Evolutionary conservation across 2,888 invertebrate species (phyloP), one percentile per base, ranked within the genome.

Genomic region (Latheticus oryzae): DNA sequence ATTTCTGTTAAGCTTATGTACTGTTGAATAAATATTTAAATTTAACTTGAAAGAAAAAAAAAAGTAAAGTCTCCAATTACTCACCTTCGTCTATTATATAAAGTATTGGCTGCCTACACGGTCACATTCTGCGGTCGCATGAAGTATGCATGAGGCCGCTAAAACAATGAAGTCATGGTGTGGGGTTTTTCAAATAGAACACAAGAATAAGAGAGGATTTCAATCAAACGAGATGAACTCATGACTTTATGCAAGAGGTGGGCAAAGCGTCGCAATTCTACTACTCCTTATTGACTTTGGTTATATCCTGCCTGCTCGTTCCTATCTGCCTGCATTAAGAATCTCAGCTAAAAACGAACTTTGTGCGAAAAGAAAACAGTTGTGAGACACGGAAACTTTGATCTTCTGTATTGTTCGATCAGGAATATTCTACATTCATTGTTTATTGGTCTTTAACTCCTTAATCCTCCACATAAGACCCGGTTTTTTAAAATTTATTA

Each of bases 171-270:
- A 76, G 71, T 72, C 71, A 66, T 72, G 75, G 77, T 70, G 74
- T 73, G 77, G 73, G 78, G 77, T 76, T 78, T 78, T 76, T 75
- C 74, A 75, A 78, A 76, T 73, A 72, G 75, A 74, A 74, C 72
- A 75, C 74, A 75, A 75, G 76, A 78, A 78, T 78, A 78, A 78
- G 78, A 78, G 78, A 76, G 79, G 78, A 78, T 79, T 79, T 78
- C 79, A 79, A 79, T 79, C 78, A 78, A 78, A 78, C 77, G 78
- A 78, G 78, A 78, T 77, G 78, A 78, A 78, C 78, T 79, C 78
- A 79, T 79, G 79, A 78, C 78, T 79, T 78, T 78, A 79, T 79
- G 79, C 78, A 79, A 75, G 72, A 78, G 78, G 59, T 58, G 59
- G 54, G 50, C 54, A 59, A 59, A 59, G 54, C 59, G 54, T 26